These are phyloP conservation scores for Monochamus saltuarius DNA, from an alignment of 1,140 invertebrate species.

Conservation along the genomic window DNA sequence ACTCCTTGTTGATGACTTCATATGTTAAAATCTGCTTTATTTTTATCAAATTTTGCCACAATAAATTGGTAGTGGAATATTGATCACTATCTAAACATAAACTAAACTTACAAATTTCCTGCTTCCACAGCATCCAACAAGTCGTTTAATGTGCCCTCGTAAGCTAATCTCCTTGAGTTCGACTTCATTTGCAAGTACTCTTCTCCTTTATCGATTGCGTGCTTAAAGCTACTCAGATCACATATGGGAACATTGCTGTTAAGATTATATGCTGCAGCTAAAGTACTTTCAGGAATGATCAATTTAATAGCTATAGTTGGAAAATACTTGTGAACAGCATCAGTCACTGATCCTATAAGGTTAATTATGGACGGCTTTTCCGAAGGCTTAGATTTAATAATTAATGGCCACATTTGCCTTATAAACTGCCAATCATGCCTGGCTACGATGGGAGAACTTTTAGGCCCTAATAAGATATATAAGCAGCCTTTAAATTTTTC, in stretches of 20 bases:
- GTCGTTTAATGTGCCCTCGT: slow-evolving; percentile 62
- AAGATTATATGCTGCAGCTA: slow-evolving; percentile 56
- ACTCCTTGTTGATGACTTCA: too few species aligned
- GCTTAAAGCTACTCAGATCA: slow-evolving; percentile 44
- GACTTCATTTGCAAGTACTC: slow-evolving; percentile 51
- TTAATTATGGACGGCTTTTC: slow-evolving; percentile 79
- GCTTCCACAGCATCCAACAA: slow-evolving; percentile 65
- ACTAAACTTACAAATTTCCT: slow-evolving; percentile 67
- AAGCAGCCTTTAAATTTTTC: slow-evolving; percentile 80
- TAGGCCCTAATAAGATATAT: slow-evolving; percentile 71
- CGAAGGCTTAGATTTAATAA: slow-evolving; percentile 71
- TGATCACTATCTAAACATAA: too few species aligned
- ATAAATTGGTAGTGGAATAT: too few species aligned
- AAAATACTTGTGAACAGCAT: slow-evolving; percentile 55
- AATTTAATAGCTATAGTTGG: slow-evolving; percentile 61
- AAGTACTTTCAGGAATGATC: slow-evolving; percentile 57
- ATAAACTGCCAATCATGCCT: slow-evolving; percentile 77
- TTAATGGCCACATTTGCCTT: slow-evolving; percentile 70
- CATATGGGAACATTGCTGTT: slow-evolving; percentile 48
- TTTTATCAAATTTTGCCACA: too few species aligned
- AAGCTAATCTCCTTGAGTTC: slow-evolving; percentile 57
- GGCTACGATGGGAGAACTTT: slow-evolving; percentile 62
- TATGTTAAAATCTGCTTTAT: too few species aligned
- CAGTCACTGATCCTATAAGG: slow-evolving; percentile 65
- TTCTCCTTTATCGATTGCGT: slow-evolving; percentile 52